Percentiles rank a stretch among this genome's conserved stretches.
Evolutionary conservation across 1,140 invertebrate genomes (phyloP).

Genomic region (Chironomus striatipennis): DNA sequence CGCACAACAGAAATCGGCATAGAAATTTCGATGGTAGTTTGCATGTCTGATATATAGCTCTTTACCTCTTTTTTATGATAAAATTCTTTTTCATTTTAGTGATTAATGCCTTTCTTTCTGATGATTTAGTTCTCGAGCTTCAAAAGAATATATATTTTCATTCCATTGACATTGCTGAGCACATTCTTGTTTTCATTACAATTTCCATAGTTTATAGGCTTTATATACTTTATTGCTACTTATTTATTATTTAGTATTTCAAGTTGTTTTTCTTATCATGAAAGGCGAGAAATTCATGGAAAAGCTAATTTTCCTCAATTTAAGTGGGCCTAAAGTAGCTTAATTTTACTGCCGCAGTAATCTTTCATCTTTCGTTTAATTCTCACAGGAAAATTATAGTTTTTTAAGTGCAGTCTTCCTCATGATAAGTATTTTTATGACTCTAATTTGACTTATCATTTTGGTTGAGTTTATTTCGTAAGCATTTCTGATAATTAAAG

Average conservation of each 20-base stretch:
- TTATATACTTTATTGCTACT: no score
- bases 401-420: no score
- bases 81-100: background rate
- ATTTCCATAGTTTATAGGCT: no score
- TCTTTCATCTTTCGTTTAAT: background rate
- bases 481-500: no score
- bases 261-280: background rate
- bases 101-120: background rate
- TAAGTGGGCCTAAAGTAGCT: background rate
- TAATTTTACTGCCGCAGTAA: background rate
- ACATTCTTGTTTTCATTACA: no score
- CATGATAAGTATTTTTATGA: no score
- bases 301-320: background rate
- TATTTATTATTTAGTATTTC: no score
- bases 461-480: no score
- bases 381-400: background rate
- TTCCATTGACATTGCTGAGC: no score
- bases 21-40: background rate
- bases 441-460: no score
- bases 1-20: background rate
- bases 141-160: background rate
- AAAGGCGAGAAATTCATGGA: conserved; percentile 1
- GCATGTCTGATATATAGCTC: conserved; percentile 6
- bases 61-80: background rate
- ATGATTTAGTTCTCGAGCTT: background rate